Evolutionary conservation across 2,113 vertebrate genomes (phyloP), one percentile per base, ranked within the genome.

Genomic region (Apistogramma diplotaenia): DNA sequence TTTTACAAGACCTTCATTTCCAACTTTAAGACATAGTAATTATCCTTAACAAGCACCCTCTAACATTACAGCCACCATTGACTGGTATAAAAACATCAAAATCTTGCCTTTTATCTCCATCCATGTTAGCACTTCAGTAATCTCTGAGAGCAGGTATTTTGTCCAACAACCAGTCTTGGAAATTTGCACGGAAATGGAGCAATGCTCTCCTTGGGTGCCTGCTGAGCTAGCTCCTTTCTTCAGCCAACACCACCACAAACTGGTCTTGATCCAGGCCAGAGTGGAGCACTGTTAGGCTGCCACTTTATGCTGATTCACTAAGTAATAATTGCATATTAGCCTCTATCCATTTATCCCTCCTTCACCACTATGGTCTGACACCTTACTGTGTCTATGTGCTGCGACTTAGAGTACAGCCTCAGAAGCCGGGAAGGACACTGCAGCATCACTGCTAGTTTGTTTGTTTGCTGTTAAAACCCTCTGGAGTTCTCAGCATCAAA

Each of bases 301-400:
- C 82, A 84, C 85, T 94, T 90, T 93, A 86, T 91, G 91, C 93
- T 93, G 91, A 95, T 93, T 91, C 87, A 91, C 93, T 93, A 89
- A 92, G 87, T 93, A 94, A 89, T 91, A 93, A 94, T 91, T 87
- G 84, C 81, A 91, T 89, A 86, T 84, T 81, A 85, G 87, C 78
- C 84, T 89, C 82, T 75, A 78, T 89, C 72, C 90, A 77, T 79
- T 80, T 73, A 75, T 59, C 31, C 62, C 58, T 61, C 73, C 49
- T 70, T 85, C 75, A 85, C 74, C 75, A 58, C 83, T 2, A 9
- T 23, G 70, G 3, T 72, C 55, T 82, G 81, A 88, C 87, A 85
- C 70, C 74, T 75, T 54, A 73, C 81, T 85, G 83, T 77, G 76
- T 71, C 78, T 75, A 59, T 82, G 60, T 76, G 53, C 70, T 83